Percentiles rank a stretch among this genome's conserved stretches.
Conservation (phyloP, 2,113 vertebrate species). For the Oncorhynchus clarkii region DNA sequence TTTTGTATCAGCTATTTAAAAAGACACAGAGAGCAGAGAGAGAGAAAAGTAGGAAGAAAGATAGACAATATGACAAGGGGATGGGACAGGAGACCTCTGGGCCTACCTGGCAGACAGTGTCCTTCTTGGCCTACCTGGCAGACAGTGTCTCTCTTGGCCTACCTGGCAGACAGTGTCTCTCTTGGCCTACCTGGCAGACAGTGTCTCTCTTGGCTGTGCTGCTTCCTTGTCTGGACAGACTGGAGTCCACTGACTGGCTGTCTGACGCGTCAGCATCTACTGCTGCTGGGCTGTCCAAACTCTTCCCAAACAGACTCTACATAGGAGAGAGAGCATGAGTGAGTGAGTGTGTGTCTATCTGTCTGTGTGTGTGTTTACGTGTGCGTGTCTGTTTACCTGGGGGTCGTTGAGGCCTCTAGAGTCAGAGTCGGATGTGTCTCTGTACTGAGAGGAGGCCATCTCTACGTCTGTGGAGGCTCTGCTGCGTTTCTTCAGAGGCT, state of each 20-base stretch:
- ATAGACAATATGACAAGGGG: background rate
- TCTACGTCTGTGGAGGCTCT: constrained; percentile 95
- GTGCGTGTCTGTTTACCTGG: constrained; percentile 75
- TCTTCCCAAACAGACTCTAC: constrained; percentile 91
- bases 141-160: too few species aligned
- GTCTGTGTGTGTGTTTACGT: background rate
- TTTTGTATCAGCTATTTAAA: background rate
- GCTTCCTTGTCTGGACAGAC: constrained; percentile 84
- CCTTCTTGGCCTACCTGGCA: too few species aligned
- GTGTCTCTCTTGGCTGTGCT: constrained; percentile 84
- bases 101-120: constrained; percentile 38
- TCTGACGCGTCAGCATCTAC: constrained; percentile 90
- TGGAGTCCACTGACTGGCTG: constrained; percentile 91
- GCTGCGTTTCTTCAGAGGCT: constrained; percentile 97
- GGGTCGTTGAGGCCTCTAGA: constrained; percentile 93
- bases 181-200: constrained; percentile 85
- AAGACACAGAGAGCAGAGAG: background rate
- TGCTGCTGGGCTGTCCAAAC: constrained; percentile 86
- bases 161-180: too few species aligned
- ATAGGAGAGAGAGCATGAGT: background rate
- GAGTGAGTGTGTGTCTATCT: background rate
- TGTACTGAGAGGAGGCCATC: constrained; percentile 89
- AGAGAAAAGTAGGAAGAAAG: background rate
- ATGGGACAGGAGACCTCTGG: background rate
- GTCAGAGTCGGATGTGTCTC: constrained; percentile 96